phyloP scores from a whole-genome alignment of 1,140 invertebrate genomes.

The Drosophila pallidifrons region DNA sequence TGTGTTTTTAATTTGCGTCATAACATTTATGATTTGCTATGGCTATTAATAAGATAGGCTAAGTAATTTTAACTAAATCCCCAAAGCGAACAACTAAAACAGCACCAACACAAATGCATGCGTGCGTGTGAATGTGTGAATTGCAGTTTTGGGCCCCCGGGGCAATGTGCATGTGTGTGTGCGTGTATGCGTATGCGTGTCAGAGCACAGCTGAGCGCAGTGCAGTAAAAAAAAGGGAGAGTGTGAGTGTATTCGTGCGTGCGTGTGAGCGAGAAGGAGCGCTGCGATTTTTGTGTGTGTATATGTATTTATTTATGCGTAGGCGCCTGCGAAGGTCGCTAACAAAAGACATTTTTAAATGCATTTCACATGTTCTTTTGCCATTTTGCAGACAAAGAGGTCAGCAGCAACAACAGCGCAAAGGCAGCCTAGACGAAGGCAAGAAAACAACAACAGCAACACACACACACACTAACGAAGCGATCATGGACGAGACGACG shows the following conservation, averaged over 20 bases:
- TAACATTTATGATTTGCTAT: neutral
- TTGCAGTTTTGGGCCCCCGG: slow-evolving; percentile 30
- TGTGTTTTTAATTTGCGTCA: slow-evolving; percentile 20
- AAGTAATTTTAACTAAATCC: slow-evolving; percentile 7
- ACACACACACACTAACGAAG: slow-evolving; percentile 11
- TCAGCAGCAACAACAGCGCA: slow-evolving; percentile 5
- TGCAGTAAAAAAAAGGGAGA: neutral
- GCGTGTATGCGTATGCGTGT: neutral
- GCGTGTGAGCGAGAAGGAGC: neutral
- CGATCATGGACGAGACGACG: slow-evolving; percentile 42
- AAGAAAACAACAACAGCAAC: slow-evolving; percentile 1
- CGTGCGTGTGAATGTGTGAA: slow-evolving; percentile 14
- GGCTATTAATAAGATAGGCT: slow-evolving; percentile 14
- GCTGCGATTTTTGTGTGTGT: neutral
- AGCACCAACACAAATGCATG: slow-evolving; percentile 6
- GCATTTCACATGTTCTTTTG: slow-evolving; percentile 14
- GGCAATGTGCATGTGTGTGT: slow-evolving; percentile 21
- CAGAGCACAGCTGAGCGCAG: slow-evolving; percentile 22
- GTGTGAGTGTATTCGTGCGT: neutral
- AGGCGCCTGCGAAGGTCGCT: slow-evolving; percentile 31
- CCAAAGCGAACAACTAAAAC: neutral
- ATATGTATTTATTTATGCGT: slow-evolving; percentile 10
- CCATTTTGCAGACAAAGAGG: slow-evolving; percentile 44
- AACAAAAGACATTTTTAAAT: slow-evolving; percentile 24
- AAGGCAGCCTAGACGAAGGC: too few relatives aligned